Conservation (phyloP, 2,888 invertebrate genomes). For the Neocrepidodera transversa region DNA sequence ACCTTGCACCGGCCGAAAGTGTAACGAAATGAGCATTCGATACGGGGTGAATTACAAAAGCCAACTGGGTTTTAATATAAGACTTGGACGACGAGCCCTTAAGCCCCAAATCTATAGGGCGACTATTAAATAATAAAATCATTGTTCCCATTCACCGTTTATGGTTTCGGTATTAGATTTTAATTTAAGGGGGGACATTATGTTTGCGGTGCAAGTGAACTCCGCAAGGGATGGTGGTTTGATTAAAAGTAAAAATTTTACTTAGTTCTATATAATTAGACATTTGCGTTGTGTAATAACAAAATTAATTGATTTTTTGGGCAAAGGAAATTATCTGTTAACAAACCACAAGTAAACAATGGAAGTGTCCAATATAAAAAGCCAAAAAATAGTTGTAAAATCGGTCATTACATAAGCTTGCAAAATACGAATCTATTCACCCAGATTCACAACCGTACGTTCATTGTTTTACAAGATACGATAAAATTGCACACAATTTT, state of each 20-base stretch:
- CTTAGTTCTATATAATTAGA: too few relatives aligned
- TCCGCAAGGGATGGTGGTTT: not conserved
- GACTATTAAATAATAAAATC: conserved; percentile 41
- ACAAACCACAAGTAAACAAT: conserved; percentile 20
- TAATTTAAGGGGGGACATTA: conserved; percentile 27
- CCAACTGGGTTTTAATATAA: conserved; percentile 40
- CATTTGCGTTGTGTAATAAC: conserved; percentile 17
- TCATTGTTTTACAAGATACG: conserved; percentile 16
- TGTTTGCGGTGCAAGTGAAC: conserved; percentile 21
- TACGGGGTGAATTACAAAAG: conserved; percentile 55
- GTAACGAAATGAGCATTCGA: conserved; percentile 60
- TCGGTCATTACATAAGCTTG: conserved; percentile 30
- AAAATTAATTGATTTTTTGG: conserved; percentile 7
- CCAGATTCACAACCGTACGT: conserved; percentile 29
- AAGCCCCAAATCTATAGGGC: conserved; percentile 17
- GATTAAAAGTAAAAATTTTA: too few relatives aligned
- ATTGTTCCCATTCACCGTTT: conserved; percentile 31
- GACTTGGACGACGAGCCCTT: not conserved
- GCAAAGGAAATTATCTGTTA: not conserved
- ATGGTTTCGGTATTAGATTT: conserved; percentile 35
- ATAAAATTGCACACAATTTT: conserved; percentile 4
- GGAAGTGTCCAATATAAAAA: conserved; percentile 12
- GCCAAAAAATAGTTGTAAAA: conserved; percentile 23
- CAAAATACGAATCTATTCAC: conserved; percentile 28
- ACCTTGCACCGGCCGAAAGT: conserved; percentile 44